Base-by-base conservation (phyloP, 2,113 vertebrate species). In the Vimba vimba region DNA sequence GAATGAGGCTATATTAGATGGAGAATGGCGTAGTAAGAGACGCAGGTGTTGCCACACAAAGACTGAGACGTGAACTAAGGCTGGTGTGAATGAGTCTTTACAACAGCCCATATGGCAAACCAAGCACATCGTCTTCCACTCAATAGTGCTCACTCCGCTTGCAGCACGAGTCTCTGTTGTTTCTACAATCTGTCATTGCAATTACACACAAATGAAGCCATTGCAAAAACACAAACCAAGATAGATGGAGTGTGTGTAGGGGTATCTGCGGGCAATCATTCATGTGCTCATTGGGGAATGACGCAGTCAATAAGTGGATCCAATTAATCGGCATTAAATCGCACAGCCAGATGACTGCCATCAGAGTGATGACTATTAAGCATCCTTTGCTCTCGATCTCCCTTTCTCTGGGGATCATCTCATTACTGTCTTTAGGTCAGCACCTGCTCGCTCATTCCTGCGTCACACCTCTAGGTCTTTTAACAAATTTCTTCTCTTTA, bases 261-360 rank as follows among this genome's bases (percentile, higher is more conserved):
- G 43, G 64, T 39, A 27, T 15, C 77, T 80, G 39, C n/a, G 17
- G 36, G 68, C 62, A 69, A 74, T 59, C 59, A 33, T 27, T 85
- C 78, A 82, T 83, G 36, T 3, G 9, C 80, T 82, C 57, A 21
- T 73, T 78, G 76, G 33, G 25, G 83, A 30, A 86, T 60, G 45
- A 43, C 57, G n/a, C 27, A 36, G 68, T 75, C 59, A 71, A 59
- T 79, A 81, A 83, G 74, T 74, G 64, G 47, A 85, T 83, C 59
- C 78, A 39, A 82, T 52, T 78, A 79, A 87, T 83, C 68, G 55
- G 76, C 13, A 60, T 75, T 83, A 87, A 87, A 86, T 83, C 64
- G 39, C 74, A 62, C 19, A 57, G 43, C 55, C 88, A 79, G 79
- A 74, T 79, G 71, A 87, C 30, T 69, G 73, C 52, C 25, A 55